phyloP scores from a whole-genome alignment of 2,888 invertebrate genomes.

The Cordylochernes scorpioides region DNA sequence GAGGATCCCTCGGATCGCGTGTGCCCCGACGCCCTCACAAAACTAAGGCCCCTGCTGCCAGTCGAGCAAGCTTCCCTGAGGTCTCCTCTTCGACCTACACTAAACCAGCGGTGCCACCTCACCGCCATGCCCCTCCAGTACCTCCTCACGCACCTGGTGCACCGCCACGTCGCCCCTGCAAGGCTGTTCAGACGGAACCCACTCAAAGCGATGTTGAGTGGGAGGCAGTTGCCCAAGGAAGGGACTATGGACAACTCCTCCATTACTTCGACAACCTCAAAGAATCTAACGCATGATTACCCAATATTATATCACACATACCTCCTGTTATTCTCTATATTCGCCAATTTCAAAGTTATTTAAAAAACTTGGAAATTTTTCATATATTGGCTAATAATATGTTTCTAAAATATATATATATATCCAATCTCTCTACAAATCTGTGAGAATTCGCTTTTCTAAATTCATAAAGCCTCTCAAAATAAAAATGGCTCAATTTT shows the following conservation, averaged over 20 bases:
- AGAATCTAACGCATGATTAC: conserved; percentile 38
- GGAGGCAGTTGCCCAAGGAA: conserved; percentile 31
- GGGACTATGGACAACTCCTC: conserved; percentile 95
- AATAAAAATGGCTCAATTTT: no score
- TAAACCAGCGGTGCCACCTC: conserved; percentile 11
- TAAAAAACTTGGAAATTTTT: no score
- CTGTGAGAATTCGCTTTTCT: no score
- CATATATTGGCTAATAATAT: no score
- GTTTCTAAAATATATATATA: no score
- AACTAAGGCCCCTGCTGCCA: conserved; percentile 3
- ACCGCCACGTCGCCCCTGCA: conserved; percentile 4
- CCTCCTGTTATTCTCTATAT: no score
- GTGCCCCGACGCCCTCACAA: conserved; percentile 19
- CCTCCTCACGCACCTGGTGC: conserved; percentile 14
- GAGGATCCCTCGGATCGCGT: conserved; percentile 18
- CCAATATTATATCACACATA: no score
- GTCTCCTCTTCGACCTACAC: conserved; percentile 5
- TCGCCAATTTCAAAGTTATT: no score
- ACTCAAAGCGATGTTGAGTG: conserved; percentile 10
- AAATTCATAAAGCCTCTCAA: no score
- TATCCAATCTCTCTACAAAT: no score
- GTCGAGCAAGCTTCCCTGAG: conserved; percentile 26
- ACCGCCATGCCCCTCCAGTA: conserved; percentile 12
- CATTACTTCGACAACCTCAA: conserved; percentile 93
- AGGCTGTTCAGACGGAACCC: conserved; percentile 6